Evolutionary conservation across 2,888 invertebrate species (phyloP), one percentile per base, ranked within the genome.

Genomic region (Drosophila neotestacea): DNA sequence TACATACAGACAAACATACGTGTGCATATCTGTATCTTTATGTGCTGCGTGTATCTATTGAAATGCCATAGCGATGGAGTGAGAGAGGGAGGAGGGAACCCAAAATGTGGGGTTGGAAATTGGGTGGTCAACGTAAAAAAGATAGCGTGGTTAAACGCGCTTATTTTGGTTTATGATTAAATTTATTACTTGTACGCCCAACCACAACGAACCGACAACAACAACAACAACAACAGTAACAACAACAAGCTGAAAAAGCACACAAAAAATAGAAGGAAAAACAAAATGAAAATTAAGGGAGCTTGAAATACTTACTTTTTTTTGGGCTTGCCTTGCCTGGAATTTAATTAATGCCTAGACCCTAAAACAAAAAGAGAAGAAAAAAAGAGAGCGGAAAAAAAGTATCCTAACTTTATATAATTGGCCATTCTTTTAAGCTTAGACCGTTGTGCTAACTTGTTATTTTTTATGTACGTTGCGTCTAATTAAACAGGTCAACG

Each of bases 101-200:
- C 2, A 7, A 4, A 6, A 6, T 4, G 13, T 4, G 34, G 42
- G 16, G 10, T 11, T 9, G 22, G 55, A 44, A 41, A 41, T 42
- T 41, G 74, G 74, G 32, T 58, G 59, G 72, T 61, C 61, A 69
- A 73, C 67, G 79, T 77, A 85, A 88, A 79, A 88, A 73, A 86
- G 88, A 88, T 85, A 83, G 85, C 88, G 88, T 85, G 88, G 88
- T 80, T 85, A 88, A 86, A 73, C 78, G 88, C 88, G 86, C 81
- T 85, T 88, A 85, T 88, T 85, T 85, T 80, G 78, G 88, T 88
- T 88, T 88, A 86, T 88, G 86, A 88, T 85, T 88, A 83, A 85
- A 85, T 85, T 85, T 85, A 85, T 88, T 85, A 88, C 88, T 72
- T 85, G 80, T 85, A 85, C 83, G 75, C 80, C 80, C 80, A 81